Evolutionary conservation across 1,140 invertebrate genomes (phyloP).

Genomic region (Himalopsyche phryganea): DNA sequence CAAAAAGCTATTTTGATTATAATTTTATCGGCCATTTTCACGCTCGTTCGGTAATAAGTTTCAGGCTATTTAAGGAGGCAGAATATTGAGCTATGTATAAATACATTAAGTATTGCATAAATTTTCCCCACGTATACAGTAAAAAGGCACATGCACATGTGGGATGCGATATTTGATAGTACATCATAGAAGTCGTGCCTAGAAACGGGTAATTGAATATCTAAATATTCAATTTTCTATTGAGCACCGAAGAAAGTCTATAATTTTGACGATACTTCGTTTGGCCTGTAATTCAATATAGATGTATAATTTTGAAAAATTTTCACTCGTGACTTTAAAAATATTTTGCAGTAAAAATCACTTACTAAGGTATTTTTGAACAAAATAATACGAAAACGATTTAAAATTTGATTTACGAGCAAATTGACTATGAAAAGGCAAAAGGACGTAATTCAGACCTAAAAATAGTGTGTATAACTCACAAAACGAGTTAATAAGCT

Average conservation of each 20-base stretch:
- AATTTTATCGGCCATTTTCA: conserved; percentile 26
- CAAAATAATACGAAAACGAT: no score
- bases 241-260: conserved; percentile 20
- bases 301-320: conserved; percentile 16
- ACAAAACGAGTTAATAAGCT: no score
- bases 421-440: no score
- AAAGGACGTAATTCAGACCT: no score
- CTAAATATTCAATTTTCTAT: conserved; percentile 33
- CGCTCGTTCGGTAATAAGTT: conserved; percentile 23
- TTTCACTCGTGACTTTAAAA: no score
- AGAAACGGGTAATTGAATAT: conserved; percentile 31
- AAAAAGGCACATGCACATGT: conserved; percentile 16
- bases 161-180: conserved; percentile 25
- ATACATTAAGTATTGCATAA: conserved; percentile 16
- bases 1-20: conserved; percentile 13
- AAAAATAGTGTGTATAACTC: no score
- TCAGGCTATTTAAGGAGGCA: conserved; percentile 11
- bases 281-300: conserved; percentile 28
- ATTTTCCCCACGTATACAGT: conserved; percentile 18
- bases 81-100: conserved; percentile 11
- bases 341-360: no score
- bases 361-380: no score
- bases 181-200: conserved; percentile 25
- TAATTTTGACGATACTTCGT: conserved; percentile 24
- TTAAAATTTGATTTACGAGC: no score